A percentile compares a stretch with the other conserved stretches of the same genome.
Evolutionary conservation across 2,797 vertebrate species (phyloP).

Genomic region (Siniperca obscura): DNA sequence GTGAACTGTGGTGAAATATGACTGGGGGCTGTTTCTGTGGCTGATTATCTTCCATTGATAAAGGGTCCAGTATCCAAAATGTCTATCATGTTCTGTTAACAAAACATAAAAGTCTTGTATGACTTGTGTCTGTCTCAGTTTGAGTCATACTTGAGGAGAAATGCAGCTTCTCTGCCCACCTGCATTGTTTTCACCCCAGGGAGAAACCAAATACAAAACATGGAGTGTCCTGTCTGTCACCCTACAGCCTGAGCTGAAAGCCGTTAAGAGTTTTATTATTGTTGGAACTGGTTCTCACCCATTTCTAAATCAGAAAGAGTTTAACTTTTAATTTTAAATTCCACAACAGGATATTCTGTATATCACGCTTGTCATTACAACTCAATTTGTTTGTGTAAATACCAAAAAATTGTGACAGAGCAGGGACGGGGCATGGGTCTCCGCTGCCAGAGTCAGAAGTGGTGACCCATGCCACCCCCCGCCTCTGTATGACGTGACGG

Average conservation of each 20-base stretch:
- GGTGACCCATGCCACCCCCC: too few relatives aligned
- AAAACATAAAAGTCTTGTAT: conserved; percentile 47
- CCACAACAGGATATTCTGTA: background rate
- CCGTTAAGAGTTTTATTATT: background rate
- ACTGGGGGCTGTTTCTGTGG: conserved; percentile 33
- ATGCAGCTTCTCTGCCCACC: conserved; percentile 21
- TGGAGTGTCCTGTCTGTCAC: conserved; percentile 15
- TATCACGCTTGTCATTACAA: background rate
- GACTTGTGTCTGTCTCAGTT: conserved; percentile 33
- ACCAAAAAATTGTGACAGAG: background rate
- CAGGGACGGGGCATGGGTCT: background rate
- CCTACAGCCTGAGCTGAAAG: background rate
- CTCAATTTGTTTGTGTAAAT: background rate
- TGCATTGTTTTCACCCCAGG: background rate
- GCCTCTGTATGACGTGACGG: background rate
- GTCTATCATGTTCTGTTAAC: conserved; percentile 57
- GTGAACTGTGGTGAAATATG: conserved; percentile 8
- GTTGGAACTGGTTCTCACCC: background rate
- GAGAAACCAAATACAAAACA: conserved; percentile 22
- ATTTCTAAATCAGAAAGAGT: background rate
- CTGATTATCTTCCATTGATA: conserved; percentile 52
- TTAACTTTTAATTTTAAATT: background rate
- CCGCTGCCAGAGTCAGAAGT: background rate
- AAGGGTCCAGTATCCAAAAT: conserved; percentile 35
- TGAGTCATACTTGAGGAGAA: conserved; percentile 28